These are phyloP conservation scores for Lepeophtheirus nordmannii DNA, from an alignment of 2,888 invertebrate species.

Conservation along the genomic window DNA sequence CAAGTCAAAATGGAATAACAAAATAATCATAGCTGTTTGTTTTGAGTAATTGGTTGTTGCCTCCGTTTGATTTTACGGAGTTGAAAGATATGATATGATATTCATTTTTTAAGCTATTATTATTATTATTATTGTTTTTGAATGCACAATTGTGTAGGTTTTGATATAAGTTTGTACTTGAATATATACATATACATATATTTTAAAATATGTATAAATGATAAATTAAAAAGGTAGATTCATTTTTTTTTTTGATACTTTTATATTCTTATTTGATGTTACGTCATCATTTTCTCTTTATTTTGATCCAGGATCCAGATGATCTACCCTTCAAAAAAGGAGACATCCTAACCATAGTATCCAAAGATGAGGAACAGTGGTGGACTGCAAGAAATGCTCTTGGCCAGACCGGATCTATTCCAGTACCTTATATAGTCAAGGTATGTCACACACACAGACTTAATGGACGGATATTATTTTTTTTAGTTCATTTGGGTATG, in stretches of 20 bases:
- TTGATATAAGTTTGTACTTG: no score
- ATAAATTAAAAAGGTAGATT: no score
- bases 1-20: not conserved
- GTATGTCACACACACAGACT: no score
- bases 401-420: conserved; percentile 80
- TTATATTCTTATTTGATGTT: not conserved
- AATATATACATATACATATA: no score
- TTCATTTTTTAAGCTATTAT: no score
- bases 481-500: not conserved
- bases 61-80: not conserved
- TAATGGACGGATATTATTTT: conserved; percentile 26
- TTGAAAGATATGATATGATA: not conserved
- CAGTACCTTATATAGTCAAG: conserved; percentile 67
- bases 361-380: conserved; percentile 95
- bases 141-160: no score
- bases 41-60: conserved; percentile 3
- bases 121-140: no score
- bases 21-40: conserved; percentile 16
- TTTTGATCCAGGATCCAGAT: conserved; percentile 57
- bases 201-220: no score
- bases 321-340: conserved; percentile 90
- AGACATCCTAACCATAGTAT: conserved; percentile 75
- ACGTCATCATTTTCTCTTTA: conserved; percentile 1
- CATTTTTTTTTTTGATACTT: no score
- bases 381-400: conserved; percentile 85